Evolutionary conservation across 1,140 invertebrate species (phyloP), one percentile per base, ranked within the genome.

Genomic region (Papilio polyxenes): DNA sequence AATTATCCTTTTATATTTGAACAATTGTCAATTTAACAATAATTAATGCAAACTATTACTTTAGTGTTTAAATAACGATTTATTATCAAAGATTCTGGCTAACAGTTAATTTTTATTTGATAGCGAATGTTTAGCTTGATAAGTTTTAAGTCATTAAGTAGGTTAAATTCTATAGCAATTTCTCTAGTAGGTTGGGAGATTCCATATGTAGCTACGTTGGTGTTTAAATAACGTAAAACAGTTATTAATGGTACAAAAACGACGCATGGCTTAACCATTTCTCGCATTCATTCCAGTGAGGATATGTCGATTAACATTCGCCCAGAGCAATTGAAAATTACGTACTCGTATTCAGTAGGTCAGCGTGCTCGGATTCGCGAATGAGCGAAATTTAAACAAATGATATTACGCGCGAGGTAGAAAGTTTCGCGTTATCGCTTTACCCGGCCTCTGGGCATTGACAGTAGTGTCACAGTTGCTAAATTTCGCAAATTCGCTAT

Each of bases 331-430:
- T 77, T 77, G 44, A 53, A 77, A 77, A 77, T 77, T 77, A 77
- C 75, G 53, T 44, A 80, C 81, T 84, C 82, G 77, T 82, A 76
- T 82, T 80, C 72, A 65, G 76, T 83, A 44, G 80, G 74, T 80
- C 53, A 80, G 17, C 23, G 82, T 84, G 83, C 77, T 49, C 59
- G 78, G 59, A 69, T 80, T 80, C 83, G 85, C 83, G 85, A 88
- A 87, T 87, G 87, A 85, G 85, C 87, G 86, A 88, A 89, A 87
- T 87, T 87, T 82, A 88, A 85, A 84, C 84, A 86, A 86, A 86
- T 89, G 84, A 80, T 82, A 85, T 87, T 88, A 84, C 86, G 85
- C 83, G 84, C 85, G 85, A 75, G 79, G 81, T 85, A 87, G 86
- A 89, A 89, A 89, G 87, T 88, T 81, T 82, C 82, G 83, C 74